Evolutionary conservation across 2,888 invertebrate genomes (phyloP).

Genomic region (Archips crataeganus): DNA sequence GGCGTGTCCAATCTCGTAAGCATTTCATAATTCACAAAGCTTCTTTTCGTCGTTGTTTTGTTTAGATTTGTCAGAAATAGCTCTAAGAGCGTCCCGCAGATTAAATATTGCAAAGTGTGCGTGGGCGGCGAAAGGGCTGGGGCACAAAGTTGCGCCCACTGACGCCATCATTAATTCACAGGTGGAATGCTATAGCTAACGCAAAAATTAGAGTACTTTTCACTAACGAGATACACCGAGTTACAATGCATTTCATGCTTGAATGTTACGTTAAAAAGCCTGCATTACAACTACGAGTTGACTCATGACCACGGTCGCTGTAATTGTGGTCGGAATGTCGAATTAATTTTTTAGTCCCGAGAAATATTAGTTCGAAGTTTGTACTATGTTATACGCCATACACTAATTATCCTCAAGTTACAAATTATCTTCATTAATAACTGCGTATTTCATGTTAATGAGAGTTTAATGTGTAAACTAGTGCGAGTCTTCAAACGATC

Average conservation of each 20-base stretch:
- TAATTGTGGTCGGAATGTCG: not conserved
- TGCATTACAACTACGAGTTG: not conserved
- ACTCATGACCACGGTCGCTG: too few species aligned
- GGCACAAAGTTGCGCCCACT: slow-evolving; percentile 7
- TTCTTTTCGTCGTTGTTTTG: slow-evolving; percentile 5
- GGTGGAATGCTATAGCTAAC: not conserved
- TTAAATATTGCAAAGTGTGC: slow-evolving; percentile 11
- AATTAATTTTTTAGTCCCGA: too few species aligned
- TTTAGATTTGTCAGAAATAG: slow-evolving; percentile 12
- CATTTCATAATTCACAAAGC: slow-evolving; percentile 3
- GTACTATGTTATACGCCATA: too few species aligned
- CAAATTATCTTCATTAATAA: not conserved
- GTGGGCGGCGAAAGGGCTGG: slow-evolving; percentile 19
- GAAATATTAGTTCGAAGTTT: too few species aligned
- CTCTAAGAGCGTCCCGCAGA: slow-evolving; percentile 1
- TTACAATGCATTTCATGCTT: not conserved
- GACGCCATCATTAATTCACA: slow-evolving; percentile 12
- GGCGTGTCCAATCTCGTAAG: not conserved
- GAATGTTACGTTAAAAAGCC: not conserved
- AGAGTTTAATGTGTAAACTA: not conserved
- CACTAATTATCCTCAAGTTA: not conserved
- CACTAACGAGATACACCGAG: not conserved
- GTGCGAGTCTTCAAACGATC: not conserved
- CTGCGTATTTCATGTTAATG: not conserved
- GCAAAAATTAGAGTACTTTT: slow-evolving; percentile 1